Percentiles rank a stretch among this genome's conserved stretches.
phyloP scores from a whole-genome alignment of 2,888 invertebrate genomes.

The Phrixothrix hirtus region DNA sequence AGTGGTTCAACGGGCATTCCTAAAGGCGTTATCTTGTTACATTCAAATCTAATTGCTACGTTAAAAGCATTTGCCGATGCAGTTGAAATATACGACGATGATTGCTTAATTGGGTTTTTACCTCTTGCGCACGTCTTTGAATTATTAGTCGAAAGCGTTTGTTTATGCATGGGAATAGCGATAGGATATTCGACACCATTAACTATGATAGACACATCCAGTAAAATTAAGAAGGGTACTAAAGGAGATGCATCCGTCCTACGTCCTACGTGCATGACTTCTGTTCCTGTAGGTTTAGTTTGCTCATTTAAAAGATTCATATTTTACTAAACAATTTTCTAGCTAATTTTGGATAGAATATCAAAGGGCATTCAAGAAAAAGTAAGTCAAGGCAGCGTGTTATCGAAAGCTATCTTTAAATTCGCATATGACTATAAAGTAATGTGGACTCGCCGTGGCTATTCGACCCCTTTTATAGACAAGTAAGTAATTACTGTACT shows the following conservation, averaged over 20 bases:
- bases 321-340: constrained; percentile 37
- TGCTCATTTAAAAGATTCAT: constrained; percentile 4
- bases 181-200: constrained; percentile 96
- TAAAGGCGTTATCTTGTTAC: constrained; percentile 85
- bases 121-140: constrained; percentile 98
- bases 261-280: constrained; percentile 91
- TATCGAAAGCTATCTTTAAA: constrained; percentile 85
- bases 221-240: constrained; percentile 94
- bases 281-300: constrained; percentile 80
- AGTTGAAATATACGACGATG: constrained; percentile 70
- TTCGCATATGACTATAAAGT: constrained; percentile 94
- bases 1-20: constrained; percentile 96
- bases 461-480: constrained; percentile 77
- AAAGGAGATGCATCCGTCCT: constrained; percentile 92
- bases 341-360: constrained; percentile 96
- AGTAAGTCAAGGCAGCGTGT: constrained; percentile 77
- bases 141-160: constrained; percentile 86
- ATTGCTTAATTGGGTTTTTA: constrained; percentile 91
- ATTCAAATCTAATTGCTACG: constrained; percentile 79
- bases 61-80: constrained; percentile 81
- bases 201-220: constrained; percentile 89
- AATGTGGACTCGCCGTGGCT: constrained; percentile 81
- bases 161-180: constrained; percentile 81
- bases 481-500: constrained; percentile 53
- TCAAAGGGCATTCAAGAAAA: constrained; percentile 97